Evolutionary conservation across 1,140 invertebrate genomes (phyloP).

Genomic region (Lasioglossum albipes): DNA sequence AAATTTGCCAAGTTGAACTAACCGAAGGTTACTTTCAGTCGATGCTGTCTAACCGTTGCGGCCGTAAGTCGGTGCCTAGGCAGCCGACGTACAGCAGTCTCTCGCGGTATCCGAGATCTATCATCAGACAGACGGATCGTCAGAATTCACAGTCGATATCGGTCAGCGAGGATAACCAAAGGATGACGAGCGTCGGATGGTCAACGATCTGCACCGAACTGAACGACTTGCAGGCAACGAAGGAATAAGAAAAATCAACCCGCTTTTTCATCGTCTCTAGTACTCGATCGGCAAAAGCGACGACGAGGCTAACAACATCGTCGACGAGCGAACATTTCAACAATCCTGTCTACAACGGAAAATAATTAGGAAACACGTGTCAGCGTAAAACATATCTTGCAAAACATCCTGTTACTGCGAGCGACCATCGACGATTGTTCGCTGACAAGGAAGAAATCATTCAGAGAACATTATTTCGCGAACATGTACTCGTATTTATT

Average conservation of each 20-base stretch:
- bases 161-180: constrained; percentile 71
- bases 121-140: constrained; percentile 29
- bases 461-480: background rate
- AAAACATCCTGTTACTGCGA: background rate
- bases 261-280: constrained; percentile 63
- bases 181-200: constrained; percentile 36
- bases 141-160: constrained; percentile 68
- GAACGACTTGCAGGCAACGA: constrained; percentile 1
- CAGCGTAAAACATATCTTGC: too few species aligned
- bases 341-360: too few species aligned
- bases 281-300: constrained; percentile 70
- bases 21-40: constrained; percentile 63
- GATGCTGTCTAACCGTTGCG: constrained; percentile 77
- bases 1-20: background rate
- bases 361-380: too few species aligned
- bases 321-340: constrained; percentile 78
- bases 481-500: background rate
- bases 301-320: constrained; percentile 67
- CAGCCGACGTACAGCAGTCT: constrained; percentile 72
- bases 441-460: background rate
- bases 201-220: constrained; percentile 13
- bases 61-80: constrained; percentile 59
- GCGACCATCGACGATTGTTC: background rate
- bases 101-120: constrained; percentile 65
- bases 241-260: background rate